Percentiles rank a stretch among this genome's conserved stretches.
These are phyloP conservation scores for Anagyrus pseudococci DNA, from an alignment of 2,888 invertebrate genomes.

Conservation along the genomic window DNA sequence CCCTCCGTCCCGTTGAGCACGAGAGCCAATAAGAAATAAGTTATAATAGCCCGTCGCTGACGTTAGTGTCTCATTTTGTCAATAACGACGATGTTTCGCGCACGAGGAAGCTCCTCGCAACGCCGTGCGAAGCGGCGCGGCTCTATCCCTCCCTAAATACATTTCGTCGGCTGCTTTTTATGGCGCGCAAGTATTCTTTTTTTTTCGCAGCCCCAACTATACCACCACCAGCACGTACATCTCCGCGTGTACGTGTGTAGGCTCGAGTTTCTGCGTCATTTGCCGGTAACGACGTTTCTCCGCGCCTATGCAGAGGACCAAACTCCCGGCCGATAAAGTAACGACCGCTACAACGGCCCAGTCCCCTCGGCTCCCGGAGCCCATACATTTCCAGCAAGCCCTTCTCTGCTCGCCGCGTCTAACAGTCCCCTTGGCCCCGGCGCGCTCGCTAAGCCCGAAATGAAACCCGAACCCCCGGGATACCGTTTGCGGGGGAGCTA, in stretches of 20 bases:
- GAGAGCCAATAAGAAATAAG: not conserved
- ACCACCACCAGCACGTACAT: not conserved
- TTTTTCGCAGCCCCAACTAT: not conserved
- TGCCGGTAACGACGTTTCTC: conserved; percentile 35
- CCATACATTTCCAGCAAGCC: no score
- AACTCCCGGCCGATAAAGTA: conserved; percentile 20
- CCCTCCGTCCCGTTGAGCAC: no score
- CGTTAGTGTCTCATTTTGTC: not conserved
- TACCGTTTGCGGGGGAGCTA: conserved; percentile 13
- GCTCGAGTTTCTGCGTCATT: conserved; percentile 35
- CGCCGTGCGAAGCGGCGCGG: not conserved
- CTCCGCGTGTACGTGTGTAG: not conserved
- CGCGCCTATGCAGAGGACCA: conserved; percentile 10
- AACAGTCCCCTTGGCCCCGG: not conserved
- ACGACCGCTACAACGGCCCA: no score
- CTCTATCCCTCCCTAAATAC: not conserved
- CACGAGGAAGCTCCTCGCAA: not conserved
- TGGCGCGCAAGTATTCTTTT: not conserved
- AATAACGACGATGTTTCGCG: not conserved
- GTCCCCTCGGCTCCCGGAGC: conserved; percentile 11
- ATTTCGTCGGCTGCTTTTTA: conserved; percentile 15
- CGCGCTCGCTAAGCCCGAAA: not conserved
- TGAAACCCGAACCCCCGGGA: conserved; percentile 15
- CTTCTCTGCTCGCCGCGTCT: not conserved
- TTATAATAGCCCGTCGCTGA: not conserved